Conservation (phyloP, 1,140 invertebrate species). For the Solen grandis region DNA sequence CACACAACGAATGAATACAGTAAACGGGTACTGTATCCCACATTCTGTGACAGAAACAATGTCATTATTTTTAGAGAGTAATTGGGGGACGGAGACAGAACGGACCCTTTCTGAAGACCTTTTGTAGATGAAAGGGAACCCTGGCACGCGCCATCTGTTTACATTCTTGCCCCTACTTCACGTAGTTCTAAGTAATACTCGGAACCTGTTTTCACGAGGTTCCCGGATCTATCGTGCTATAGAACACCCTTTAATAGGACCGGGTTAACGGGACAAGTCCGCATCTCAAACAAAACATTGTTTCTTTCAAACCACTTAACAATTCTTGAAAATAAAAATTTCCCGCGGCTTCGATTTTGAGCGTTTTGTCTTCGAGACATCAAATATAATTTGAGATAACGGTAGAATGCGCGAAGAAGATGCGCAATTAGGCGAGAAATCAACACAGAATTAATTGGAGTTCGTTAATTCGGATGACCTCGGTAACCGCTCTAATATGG, state of each 20-base stretch:
- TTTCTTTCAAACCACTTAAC: constrained; percentile 51
- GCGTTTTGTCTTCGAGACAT: constrained; percentile 27
- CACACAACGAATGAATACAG: no score
- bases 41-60: no score
- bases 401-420: constrained; percentile 44
- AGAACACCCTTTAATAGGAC: constrained; percentile 14
- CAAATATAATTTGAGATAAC: constrained; percentile 53
- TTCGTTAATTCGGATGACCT: constrained; percentile 27
- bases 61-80: not conserved
- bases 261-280: constrained; percentile 12
- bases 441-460: constrained; percentile 21
- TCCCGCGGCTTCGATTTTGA: constrained; percentile 6
- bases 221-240: constrained; percentile 11
- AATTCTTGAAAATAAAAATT: not conserved
- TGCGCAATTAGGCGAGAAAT: constrained; percentile 39
- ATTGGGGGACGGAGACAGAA: not conserved
- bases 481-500: constrained; percentile 5
- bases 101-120: not conserved
- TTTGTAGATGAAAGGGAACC: not conserved
- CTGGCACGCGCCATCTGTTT: constrained; percentile 34
- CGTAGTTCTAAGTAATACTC: not conserved
- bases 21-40: no score
- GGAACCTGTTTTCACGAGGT: not conserved
- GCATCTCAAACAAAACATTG: constrained; percentile 53
- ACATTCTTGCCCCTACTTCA: constrained; percentile 12